phyloP scores from a whole-genome alignment of 2,888 invertebrate species.

The Serrognathus titanus region DNA sequence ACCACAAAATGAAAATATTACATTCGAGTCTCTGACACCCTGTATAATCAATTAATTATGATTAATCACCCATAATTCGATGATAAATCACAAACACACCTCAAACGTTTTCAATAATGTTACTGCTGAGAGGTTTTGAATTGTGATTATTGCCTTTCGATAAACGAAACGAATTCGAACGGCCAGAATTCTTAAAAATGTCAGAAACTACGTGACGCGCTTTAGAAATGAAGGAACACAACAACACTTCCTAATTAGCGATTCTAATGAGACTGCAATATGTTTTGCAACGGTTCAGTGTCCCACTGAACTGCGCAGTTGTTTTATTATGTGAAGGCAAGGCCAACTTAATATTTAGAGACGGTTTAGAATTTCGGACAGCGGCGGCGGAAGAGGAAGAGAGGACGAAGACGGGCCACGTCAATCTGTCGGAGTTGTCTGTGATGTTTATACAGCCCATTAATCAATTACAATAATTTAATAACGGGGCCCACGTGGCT shows the following conservation, averaged over 20 bases:
- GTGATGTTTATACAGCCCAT: slow-evolving; percentile 4
- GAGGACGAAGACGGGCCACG: not conserved
- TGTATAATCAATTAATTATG: too few species aligned
- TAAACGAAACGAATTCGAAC: too few species aligned
- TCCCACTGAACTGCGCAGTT: slow-evolving; percentile 23
- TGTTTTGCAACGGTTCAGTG: slow-evolving; percentile 24
- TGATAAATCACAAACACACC: too few species aligned
- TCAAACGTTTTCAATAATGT: too few species aligned
- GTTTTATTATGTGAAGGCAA: slow-evolving; percentile 20
- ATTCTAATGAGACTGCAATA: slow-evolving; percentile 18
- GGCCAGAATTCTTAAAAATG: too few species aligned
- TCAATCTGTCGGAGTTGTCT: slow-evolving; percentile 1
- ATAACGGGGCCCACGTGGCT: slow-evolving; percentile 1
- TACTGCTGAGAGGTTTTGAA: too few species aligned
- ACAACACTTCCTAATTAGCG: slow-evolving; percentile 16
- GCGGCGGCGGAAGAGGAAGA: not conserved
- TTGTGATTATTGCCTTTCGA: too few species aligned
- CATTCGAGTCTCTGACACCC: too few species aligned
- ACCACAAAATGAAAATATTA: too few species aligned
- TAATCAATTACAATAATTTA: slow-evolving; percentile 13
- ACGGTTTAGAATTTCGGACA: slow-evolving; percentile 10
- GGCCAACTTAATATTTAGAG: slow-evolving; percentile 14
- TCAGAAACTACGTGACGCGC: not conserved
- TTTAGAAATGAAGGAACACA: not conserved
- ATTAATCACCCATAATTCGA: too few species aligned